Percentiles rank a stretch among this genome's conserved stretches.
These are phyloP conservation scores for Lacerta agilis DNA, from an alignment of 2,797 vertebrate species.

Conservation along the genomic window DNA sequence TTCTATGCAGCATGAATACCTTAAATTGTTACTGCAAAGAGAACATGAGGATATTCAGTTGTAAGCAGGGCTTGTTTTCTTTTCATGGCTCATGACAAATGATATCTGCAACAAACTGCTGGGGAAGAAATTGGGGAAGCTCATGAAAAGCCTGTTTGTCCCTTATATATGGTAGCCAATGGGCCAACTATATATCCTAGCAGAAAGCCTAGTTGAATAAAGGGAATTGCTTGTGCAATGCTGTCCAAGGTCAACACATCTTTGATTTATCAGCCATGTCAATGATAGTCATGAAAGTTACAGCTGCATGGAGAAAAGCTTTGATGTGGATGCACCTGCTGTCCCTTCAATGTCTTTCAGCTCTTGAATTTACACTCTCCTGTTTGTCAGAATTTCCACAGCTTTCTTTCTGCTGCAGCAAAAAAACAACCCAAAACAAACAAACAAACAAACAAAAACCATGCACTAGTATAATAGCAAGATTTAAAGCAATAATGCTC, in stretches of 20 bases:
- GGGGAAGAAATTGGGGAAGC: conserved; percentile 53
- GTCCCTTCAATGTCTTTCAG: conserved; percentile 1
- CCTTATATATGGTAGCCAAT: conserved; percentile 44
- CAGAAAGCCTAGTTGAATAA: conserved; percentile 24
- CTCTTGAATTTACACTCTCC: background rate
- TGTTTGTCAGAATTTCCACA: background rate
- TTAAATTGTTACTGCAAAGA: conserved; percentile 48
- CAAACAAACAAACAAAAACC: too few relatives aligned
- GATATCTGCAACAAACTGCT: conserved; percentile 62
- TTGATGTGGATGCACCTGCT: conserved; percentile 26
- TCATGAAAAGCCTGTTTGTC: conserved; percentile 61
- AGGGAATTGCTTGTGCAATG: conserved; percentile 23
- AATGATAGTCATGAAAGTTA: conserved; percentile 33
- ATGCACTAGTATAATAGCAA: background rate
- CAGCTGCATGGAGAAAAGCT: background rate
- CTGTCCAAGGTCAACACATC: accelerated
- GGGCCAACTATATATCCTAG: conserved; percentile 55
- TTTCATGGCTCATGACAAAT: conserved; percentile 65
- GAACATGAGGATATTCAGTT: conserved; percentile 38
- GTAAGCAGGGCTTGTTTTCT: conserved; percentile 67
- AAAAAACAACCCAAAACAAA: too few relatives aligned
- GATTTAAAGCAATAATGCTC: background rate
- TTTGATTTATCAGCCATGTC: background rate
- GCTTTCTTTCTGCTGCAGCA: background rate
- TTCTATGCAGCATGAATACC: conserved; percentile 53